phyloP scores from a whole-genome alignment of 2,888 invertebrate species.

The Lochmaea crataegi region DNA sequence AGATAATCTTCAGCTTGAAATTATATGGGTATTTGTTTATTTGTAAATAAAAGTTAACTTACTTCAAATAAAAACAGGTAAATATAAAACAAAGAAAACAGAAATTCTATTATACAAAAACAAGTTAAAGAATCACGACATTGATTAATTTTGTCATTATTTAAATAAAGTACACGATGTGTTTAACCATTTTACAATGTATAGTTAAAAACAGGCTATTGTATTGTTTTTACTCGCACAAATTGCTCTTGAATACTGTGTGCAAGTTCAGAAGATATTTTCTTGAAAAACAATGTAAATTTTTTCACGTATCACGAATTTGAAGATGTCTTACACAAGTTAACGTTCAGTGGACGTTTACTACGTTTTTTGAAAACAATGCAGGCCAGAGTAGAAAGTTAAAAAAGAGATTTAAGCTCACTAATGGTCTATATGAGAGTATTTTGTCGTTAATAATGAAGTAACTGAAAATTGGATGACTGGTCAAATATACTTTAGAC shows the following conservation, averaged over 20 bases:
- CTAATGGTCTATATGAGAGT: neutral
- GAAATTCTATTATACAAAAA: neutral
- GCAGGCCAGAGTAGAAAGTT: slow-evolving; percentile 4
- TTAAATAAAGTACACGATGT: slow-evolving; percentile 17
- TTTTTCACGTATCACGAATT: slow-evolving; percentile 40
- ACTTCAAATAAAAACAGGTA: neutral
- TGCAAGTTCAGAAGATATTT: slow-evolving; percentile 32
- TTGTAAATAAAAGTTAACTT: too few species aligned
- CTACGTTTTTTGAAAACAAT: slow-evolving; percentile 17
- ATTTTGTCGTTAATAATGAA: neutral
- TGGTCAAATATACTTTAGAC: too few species aligned
- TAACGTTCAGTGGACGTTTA: slow-evolving; percentile 32
- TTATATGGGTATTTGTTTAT: too few species aligned
- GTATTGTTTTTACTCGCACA: slow-evolving; percentile 29
- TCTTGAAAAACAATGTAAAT: slow-evolving; percentile 40
- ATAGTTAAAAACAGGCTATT: slow-evolving; percentile 33
- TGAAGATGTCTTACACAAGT: slow-evolving; percentile 29
- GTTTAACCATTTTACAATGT: slow-evolving; percentile 9
- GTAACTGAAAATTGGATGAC: too few species aligned
- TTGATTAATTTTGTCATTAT: slow-evolving; percentile 15
- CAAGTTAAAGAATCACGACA: slow-evolving; percentile 2
- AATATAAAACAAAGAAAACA: neutral
- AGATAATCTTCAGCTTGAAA: too few species aligned
- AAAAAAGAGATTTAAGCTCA: neutral
- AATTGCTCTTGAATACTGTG: slow-evolving; percentile 24